A percentile compares a stretch with the other conserved stretches of the same genome.
Conservation (phyloP, 2,888 invertebrate genomes). For the Andrena camellia region DNA sequence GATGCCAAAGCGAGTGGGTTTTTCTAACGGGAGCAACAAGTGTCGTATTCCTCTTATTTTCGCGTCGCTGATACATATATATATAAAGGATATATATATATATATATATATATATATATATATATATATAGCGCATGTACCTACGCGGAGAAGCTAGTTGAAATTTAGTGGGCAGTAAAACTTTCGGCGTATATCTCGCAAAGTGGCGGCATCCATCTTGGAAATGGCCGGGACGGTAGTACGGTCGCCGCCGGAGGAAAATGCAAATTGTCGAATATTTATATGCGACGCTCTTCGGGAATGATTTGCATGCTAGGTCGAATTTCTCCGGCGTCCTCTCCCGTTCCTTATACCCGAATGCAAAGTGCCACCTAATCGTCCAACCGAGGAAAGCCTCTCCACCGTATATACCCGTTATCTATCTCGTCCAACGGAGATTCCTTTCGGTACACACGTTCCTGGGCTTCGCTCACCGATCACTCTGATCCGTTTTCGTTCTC, state of each 20-base stretch:
- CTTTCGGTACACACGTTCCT: not conserved
- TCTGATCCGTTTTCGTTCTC: not conserved
- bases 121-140: slow-evolving; percentile 30
- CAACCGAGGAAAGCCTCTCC: slow-evolving; percentile 47
- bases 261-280: slow-evolving; percentile 82
- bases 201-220: slow-evolving; percentile 83
- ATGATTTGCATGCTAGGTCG: slow-evolving; percentile 70
- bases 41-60: slow-evolving; percentile 78
- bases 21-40: slow-evolving; percentile 77
- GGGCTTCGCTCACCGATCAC: not conserved
- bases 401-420: slow-evolving; percentile 7
- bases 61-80: slow-evolving; percentile 58
- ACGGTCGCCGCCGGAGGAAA: slow-evolving; percentile 69
- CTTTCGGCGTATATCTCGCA: slow-evolving; percentile 81
- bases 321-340: slow-evolving; percentile 46
- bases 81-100: slow-evolving; percentile 49
- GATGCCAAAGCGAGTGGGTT: slow-evolving; percentile 43
- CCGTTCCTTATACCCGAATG: slow-evolving; percentile 51
- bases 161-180: slow-evolving; percentile 83
- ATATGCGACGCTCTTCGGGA: slow-evolving; percentile 71
- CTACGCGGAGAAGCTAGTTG: slow-evolving; percentile 73
- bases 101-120: slow-evolving; percentile 62
- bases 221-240: slow-evolving; percentile 75
- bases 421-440: slow-evolving; percentile 7
- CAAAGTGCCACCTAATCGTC: slow-evolving; percentile 57